Evolutionary conservation across 2,113 vertebrate species (phyloP), one percentile per base, ranked within the genome.

Genomic region (Manacus vitellinus): DNA sequence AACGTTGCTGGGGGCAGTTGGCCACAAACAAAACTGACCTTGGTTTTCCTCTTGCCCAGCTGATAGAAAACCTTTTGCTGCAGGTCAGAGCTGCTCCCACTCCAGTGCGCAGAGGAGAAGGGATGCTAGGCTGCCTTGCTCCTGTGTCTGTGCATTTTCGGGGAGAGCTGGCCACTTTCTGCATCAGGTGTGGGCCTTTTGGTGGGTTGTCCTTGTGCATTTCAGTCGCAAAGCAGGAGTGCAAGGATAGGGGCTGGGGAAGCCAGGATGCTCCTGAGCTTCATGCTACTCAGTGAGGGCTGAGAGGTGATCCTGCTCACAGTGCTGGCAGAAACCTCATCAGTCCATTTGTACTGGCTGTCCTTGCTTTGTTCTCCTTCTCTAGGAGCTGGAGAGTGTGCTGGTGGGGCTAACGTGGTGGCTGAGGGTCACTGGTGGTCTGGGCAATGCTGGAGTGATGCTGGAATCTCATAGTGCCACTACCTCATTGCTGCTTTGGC

Each of bases 21-120:
- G 80, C 93, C 93, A 92, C 93, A 92, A 89, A 94, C 76, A 94
- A 81, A 94, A 52, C 93, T 91, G 94, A 95, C 95, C 96, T 95
- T 95, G 93, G 56, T 95, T 96, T 96, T 92, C 35, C 68, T 94
- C 79, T 86, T 8, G 9, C 65, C 72, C 76, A 68, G 2, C 51
- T 51, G 44, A 47, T 43, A 39, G n/a, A 56, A 52, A 89, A 47
- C 47, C 20, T 27, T 84, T 91, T 2, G 0, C 80, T 85, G 55
- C 4, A 0, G 39, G 43, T 92, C 86, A 61, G 83, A 88, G 72
- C 83, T 74, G 43, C 33, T 86, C 47, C 28, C 0, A 0, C 55
- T 80, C 31, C 0, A 0, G 5, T 23, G 70, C 0, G 0, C 52
- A n/a, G 86, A 71, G 15, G n/a, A 82, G 18, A 33, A 62, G 21